Conservation (phyloP, 2,888 invertebrate genomes). For the Terebella lapidaria region DNA sequence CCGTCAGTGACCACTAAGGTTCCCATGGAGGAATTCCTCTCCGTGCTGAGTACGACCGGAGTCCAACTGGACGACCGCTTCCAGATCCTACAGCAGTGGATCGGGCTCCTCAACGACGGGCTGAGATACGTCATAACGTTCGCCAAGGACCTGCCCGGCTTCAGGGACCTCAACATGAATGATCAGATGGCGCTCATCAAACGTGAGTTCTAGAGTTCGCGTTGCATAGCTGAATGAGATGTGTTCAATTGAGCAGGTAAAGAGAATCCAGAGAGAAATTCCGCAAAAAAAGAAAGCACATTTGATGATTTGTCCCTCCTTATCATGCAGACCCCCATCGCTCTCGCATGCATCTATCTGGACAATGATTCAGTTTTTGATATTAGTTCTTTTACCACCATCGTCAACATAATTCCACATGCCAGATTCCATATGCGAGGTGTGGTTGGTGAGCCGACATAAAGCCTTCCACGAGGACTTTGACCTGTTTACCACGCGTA, state of each 20-base stretch:
- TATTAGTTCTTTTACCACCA: too few species aligned
- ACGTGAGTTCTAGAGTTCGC: conserved; percentile 27
- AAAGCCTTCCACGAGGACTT: conserved; percentile 5
- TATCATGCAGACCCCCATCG: too few species aligned
- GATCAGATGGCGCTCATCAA: conserved; percentile 39
- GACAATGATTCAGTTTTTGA: too few species aligned
- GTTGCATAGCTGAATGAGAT: too few species aligned
- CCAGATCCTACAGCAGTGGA: conserved; percentile 25
- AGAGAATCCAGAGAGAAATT: too few species aligned
- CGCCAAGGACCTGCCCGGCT: conserved; percentile 39
- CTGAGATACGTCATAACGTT: conserved; percentile 33
- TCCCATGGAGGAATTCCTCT: neutral
- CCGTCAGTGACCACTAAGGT: too few species aligned
- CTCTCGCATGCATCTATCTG: too few species aligned
- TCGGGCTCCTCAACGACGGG: conserved; percentile 31
- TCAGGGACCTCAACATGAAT: conserved; percentile 29
- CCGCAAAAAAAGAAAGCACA: too few species aligned
- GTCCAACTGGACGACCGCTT: conserved; percentile 35
- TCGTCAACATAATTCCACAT: too few species aligned
- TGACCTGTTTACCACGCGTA: neutral
- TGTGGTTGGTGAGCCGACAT: conserved; percentile 6
- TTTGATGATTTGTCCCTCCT: too few species aligned
- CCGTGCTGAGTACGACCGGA: conserved; percentile 26
- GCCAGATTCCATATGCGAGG: conserved; percentile 10
- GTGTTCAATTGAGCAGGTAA: too few species aligned